Conservation (phyloP, 2,888 invertebrate genomes). For the Alentia gelatinosa region DNA sequence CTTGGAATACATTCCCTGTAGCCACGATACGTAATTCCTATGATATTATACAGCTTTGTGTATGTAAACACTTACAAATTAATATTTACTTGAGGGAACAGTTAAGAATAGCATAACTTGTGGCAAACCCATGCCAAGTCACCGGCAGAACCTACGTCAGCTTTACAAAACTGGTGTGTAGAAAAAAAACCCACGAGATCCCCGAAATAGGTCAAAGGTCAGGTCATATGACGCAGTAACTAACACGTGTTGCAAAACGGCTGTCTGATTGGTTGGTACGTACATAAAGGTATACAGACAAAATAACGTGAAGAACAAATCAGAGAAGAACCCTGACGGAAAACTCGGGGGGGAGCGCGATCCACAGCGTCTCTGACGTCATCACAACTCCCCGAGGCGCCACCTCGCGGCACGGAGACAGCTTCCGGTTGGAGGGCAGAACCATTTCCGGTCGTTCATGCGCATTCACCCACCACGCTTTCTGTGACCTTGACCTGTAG, state of each 20-base stretch:
- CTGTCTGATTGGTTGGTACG: conserved; percentile 41
- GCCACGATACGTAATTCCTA: not conserved
- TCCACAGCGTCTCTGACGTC: too few relatives aligned
- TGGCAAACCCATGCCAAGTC: not conserved
- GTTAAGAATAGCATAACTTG: not conserved
- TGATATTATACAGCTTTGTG: not conserved
- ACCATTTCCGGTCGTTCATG: conserved; percentile 33
- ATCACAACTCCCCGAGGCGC: not conserved
- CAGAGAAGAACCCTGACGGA: too few relatives aligned
- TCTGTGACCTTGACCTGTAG: conserved; percentile 2
- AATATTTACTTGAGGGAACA: not conserved
- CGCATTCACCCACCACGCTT: conserved; percentile 27
- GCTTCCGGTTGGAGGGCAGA: conserved; percentile 28
- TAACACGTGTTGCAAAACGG: not conserved
- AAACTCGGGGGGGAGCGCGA: too few relatives aligned
- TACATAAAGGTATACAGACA: not conserved
- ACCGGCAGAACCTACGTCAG: not conserved
- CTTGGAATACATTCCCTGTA: not conserved
- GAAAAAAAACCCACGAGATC: not conserved
- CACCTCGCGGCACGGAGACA: conserved; percentile 4
- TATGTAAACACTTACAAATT: not conserved
- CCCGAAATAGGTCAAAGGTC: not conserved
- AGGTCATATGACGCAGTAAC: not conserved
- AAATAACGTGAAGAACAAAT: too few relatives aligned
- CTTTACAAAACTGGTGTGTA: not conserved